A percentile compares a stretch with the other conserved stretches of the same genome.
Conservation (phyloP, 2,888 invertebrate genomes). For the Nomada fucata region DNA sequence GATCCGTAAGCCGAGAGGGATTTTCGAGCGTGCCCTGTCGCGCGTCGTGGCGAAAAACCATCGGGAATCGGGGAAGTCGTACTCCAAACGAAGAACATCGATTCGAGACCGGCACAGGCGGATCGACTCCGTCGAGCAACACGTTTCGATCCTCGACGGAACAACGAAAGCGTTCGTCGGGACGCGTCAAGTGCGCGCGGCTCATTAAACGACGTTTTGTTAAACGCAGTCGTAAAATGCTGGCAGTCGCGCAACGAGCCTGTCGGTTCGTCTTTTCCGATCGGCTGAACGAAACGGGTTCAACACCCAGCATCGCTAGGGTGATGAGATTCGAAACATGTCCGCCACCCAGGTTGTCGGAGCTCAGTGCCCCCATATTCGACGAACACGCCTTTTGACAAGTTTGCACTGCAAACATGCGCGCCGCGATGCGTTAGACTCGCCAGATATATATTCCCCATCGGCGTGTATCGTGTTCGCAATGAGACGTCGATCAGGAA, state of each 20-base stretch:
- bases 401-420: conserved; percentile 80
- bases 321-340: conserved; percentile 61
- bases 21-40: conserved; percentile 56
- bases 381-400: conserved; percentile 73
- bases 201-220: conserved; percentile 40
- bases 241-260: conserved; percentile 27
- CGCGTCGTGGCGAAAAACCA: conserved; percentile 27
- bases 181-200: conserved; percentile 25
- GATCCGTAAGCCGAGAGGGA: conserved; percentile 70
- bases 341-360: conserved; percentile 70
- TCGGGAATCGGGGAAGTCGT: conserved; percentile 6
- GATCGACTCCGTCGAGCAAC: conserved; percentile 18
- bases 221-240: conserved; percentile 32
- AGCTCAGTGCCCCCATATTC: conserved; percentile 47
- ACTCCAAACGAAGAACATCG: not conserved
- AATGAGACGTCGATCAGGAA: conserved; percentile 71
- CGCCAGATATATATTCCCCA: conserved; percentile 64
- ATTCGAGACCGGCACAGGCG: too few species aligned
- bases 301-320: conserved; percentile 52
- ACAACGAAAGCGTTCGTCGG: not conserved
- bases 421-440: conserved; percentile 67
- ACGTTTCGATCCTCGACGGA: not conserved
- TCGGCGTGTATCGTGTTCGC: conserved; percentile 61
- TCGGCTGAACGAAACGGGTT: conserved; percentile 57
- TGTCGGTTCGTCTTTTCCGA: conserved; percentile 63